These are phyloP conservation scores for Mesitornis unicolor DNA, from an alignment of 2,113 vertebrate species.

Conservation along the genomic window DNA sequence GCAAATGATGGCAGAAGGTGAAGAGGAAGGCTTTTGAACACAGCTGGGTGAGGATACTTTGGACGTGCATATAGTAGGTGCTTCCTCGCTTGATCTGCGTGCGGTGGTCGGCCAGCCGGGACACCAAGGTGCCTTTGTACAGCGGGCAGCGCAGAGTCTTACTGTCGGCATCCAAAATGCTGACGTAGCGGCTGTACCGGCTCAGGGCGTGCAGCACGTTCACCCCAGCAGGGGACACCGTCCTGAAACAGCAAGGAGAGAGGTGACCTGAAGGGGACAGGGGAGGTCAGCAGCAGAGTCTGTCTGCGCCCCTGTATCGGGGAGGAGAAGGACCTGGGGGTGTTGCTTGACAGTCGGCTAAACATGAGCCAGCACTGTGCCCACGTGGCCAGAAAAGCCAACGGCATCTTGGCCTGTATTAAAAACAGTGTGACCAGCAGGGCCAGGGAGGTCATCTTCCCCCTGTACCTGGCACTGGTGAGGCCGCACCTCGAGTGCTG, in stretches of 20 bases:
- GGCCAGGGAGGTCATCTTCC: too few relatives aligned
- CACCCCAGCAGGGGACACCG: constrained; percentile 79
- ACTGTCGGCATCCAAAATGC: constrained; percentile 90
- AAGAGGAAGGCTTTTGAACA: constrained; percentile 91
- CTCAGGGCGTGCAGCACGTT: constrained; percentile 83
- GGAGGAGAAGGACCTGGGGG: too few relatives aligned
- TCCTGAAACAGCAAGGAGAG: constrained; percentile 73
- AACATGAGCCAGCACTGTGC: too few relatives aligned
- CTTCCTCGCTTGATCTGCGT: constrained; percentile 91
- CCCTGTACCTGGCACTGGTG: too few relatives aligned
- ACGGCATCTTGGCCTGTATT: too few relatives aligned
- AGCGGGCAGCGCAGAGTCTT: constrained; percentile 90
- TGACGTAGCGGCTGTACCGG: constrained; percentile 92
- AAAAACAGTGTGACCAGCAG: too few relatives aligned
- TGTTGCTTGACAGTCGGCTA: too few relatives aligned
- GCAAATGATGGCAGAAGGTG: constrained; percentile 93
- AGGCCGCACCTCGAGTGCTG: too few relatives aligned
- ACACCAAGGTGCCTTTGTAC: constrained; percentile 83
- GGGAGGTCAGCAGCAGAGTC: rapidly evolving
- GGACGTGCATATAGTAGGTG: constrained; percentile 92
- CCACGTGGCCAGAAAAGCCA: too few relatives aligned
- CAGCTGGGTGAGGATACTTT: constrained; percentile 86
- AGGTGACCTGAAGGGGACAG: not conserved
- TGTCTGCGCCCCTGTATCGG: rapidly evolving
- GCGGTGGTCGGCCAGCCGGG: constrained; percentile 90